Conservation (phyloP, 2,888 invertebrate genomes). For the Brachyptera putata region DNA sequence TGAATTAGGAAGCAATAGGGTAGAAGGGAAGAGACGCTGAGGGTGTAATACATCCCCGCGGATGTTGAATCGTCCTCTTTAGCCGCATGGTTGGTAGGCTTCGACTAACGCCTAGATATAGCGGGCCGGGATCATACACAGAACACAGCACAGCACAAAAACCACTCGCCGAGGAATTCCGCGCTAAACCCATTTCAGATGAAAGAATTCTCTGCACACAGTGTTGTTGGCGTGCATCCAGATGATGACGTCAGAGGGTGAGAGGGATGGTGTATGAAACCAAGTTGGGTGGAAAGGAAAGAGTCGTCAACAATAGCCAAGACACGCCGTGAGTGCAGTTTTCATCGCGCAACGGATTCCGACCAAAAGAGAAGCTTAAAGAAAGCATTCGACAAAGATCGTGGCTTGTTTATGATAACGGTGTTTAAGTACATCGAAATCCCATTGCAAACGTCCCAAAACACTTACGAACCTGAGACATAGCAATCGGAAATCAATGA, state of each 20-base stretch:
- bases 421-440: slow-evolving; percentile 1
- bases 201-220: slow-evolving; percentile 17
- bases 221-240: slow-evolving; percentile 18
- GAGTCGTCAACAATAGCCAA: neutral
- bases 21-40: slow-evolving; percentile 3
- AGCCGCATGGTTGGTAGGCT: neutral
- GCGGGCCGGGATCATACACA: neutral
- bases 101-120: neutral
- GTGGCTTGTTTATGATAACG: slow-evolving; percentile 3
- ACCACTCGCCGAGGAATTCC: slow-evolving; percentile 21
- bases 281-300: slow-evolving; percentile 8
- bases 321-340: slow-evolving; percentile 1
- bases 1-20: slow-evolving; percentile 23
- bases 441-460: too few relatives aligned
- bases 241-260: slow-evolving; percentile 19
- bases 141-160: slow-evolving; percentile 14
- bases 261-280: neutral
- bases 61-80: slow-evolving; percentile 14
- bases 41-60: slow-evolving; percentile 19
- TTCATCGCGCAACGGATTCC: neutral
- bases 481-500: too few relatives aligned
- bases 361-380: neutral
- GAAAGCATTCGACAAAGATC: neutral
- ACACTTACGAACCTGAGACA: too few relatives aligned
- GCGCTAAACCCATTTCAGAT: slow-evolving; percentile 20